A percentile compares a stretch with the other conserved stretches of the same genome.
These are phyloP conservation scores for Cantharis nigra DNA, from an alignment of 2,888 invertebrate species.

Conservation along the genomic window DNA sequence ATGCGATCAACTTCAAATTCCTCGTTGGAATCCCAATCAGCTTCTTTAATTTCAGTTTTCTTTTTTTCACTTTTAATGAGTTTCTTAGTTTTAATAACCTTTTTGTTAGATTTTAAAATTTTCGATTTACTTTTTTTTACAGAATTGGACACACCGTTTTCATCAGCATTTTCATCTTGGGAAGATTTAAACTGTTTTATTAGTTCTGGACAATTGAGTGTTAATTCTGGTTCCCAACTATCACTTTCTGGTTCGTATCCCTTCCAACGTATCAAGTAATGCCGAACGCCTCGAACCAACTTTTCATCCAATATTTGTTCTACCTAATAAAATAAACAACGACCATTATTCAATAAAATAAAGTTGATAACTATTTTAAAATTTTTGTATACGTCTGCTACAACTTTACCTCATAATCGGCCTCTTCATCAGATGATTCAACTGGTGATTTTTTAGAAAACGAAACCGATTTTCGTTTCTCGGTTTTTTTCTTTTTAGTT, in stretches of 20 bases:
- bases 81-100: slow-evolving; percentile 36
- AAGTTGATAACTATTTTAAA: too few relatives aligned
- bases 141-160: background rate
- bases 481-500: slow-evolving; percentile 39
- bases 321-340: slow-evolving; percentile 58
- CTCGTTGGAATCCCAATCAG: slow-evolving; percentile 62
- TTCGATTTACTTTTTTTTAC: slow-evolving; percentile 32
- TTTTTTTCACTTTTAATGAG: slow-evolving; percentile 32
- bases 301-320: slow-evolving; percentile 73
- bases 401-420: slow-evolving; percentile 30
- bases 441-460: background rate
- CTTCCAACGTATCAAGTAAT: slow-evolving; percentile 78
- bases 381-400: background rate
- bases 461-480: slow-evolving; percentile 35
- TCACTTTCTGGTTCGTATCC: slow-evolving; percentile 72
- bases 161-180: slow-evolving; percentile 48
- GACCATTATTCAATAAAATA: background rate
- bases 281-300: slow-evolving; percentile 67
- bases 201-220: slow-evolving; percentile 71
- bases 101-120: slow-evolving; percentile 46
- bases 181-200: slow-evolving; percentile 60
- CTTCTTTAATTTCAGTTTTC: slow-evolving; percentile 49
- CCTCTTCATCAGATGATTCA: background rate
- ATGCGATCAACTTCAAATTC: slow-evolving; percentile 76
- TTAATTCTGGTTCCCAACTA: slow-evolving; percentile 77